These are phyloP conservation scores for Melanotaenia parkinsoni DNA, from an alignment of 2,797 vertebrate genomes.

Conservation along the genomic window DNA sequence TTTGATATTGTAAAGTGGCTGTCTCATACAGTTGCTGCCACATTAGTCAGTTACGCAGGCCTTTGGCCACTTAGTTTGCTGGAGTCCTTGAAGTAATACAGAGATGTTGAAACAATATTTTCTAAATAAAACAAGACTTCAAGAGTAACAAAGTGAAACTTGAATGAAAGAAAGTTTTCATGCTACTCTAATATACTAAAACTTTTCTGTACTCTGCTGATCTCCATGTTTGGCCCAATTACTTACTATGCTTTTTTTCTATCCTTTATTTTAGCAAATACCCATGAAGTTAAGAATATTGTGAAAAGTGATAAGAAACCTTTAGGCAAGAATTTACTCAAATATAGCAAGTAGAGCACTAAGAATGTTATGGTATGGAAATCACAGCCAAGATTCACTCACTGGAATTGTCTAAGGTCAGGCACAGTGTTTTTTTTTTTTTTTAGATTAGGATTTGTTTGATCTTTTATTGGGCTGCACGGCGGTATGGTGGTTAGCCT, in stretches of 20 bases:
- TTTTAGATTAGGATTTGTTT: no score
- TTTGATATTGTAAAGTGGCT: not conserved
- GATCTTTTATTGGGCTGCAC: no score
- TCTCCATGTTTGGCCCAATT: slow-evolving; percentile 33
- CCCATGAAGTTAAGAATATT: slow-evolving; percentile 58
- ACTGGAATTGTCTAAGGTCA: slow-evolving; percentile 43
- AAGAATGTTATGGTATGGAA: slow-evolving; percentile 41
- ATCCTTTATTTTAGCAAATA: slow-evolving; percentile 48
- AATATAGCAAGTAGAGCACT: slow-evolving; percentile 35
- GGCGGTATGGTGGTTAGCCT: no score
- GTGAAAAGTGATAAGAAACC: slow-evolving; percentile 55
- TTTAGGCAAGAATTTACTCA: slow-evolving; percentile 60
- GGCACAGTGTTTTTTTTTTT: slow-evolving; percentile 21
- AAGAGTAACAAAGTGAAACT: no score
- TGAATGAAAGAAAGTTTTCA: no score
- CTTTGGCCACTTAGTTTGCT: no score
- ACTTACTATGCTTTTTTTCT: slow-evolving; percentile 13
- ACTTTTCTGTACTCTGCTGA: slow-evolving; percentile 3
- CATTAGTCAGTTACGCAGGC: not conserved
- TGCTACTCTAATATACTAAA: no score
- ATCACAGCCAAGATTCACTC: slow-evolving; percentile 49
- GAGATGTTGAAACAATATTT: no score
- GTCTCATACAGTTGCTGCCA: not conserved
- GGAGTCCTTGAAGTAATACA: no score
- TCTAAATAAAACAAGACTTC: no score